Percentiles rank a stretch among this genome's conserved stretches.
Conservation (phyloP, 92 coral and sea anemone species). For the Micromussa lordhowensis region DNA sequence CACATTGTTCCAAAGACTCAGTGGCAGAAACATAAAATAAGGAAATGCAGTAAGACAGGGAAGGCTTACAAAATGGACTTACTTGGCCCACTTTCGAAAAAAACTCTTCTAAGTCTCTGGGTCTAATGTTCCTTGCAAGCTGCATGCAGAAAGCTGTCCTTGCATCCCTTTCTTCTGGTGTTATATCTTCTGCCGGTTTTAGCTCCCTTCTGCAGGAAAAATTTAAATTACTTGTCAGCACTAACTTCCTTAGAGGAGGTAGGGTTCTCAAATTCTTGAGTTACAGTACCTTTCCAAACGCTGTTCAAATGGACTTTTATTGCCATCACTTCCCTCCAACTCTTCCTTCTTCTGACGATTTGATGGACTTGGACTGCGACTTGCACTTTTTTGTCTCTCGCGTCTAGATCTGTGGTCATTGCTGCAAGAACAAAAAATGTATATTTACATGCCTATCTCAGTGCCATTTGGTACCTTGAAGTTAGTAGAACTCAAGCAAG, state of each 20-base stretch:
- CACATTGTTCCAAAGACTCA: not conserved
- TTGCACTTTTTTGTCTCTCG: constrained; percentile 66
- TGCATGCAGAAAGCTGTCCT: constrained; percentile 99
- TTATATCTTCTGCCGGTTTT: constrained; percentile 72
- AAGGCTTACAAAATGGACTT: not conserved
- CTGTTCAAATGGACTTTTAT: constrained; percentile 39
- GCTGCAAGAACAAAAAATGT: not conserved
- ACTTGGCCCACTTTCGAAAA: constrained; percentile 99
- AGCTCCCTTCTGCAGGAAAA: constrained; percentile 24
- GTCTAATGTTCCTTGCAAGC: constrained; percentile 96
- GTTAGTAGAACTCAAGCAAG: no score
- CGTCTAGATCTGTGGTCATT: constrained; percentile 5
- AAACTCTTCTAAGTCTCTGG: constrained; percentile 95
- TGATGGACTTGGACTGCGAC: constrained; percentile 76
- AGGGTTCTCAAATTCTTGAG: not conserved
- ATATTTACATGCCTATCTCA: no score
- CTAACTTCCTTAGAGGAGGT: not conserved
- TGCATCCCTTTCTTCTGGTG: constrained; percentile 91
- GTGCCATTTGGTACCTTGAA: no score
- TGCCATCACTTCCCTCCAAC: constrained; percentile 34
- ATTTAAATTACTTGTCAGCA: not conserved
- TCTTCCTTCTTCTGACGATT: constrained; percentile 9
- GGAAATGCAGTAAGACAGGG: not conserved
- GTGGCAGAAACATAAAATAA: not conserved
- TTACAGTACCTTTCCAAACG: constrained; percentile 61